Base-by-base conservation (phyloP, 2,113 vertebrate genomes). In the Piaya cayana region DNA sequence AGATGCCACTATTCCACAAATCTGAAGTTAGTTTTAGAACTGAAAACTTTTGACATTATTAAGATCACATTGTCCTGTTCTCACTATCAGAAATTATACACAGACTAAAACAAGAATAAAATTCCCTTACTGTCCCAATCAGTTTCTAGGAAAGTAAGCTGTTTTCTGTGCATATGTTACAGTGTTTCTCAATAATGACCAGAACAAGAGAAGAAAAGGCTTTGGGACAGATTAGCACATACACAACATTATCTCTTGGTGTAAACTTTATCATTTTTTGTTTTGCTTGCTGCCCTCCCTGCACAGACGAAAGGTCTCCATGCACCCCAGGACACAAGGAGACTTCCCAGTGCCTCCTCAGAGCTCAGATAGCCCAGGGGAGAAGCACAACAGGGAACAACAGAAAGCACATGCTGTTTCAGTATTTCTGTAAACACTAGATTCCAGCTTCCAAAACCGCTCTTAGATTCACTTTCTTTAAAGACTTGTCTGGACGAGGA, bases 401-500 rank as follows among this genome's bases (percentile, higher is more conserved):
- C 30, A 93, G 82, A 93, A 87, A 91, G 26, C 78, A 81, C 68
- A 60, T 0, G 14, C 37, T 45, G 15, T 63, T 87, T 93, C 63
- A 86, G 74, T 79, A 88, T 69, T 95, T 87, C 60, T 88, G 43
- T 72, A 86, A 83, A 86, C 78, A 77, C 23, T 20, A 19, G 27
- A 63, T 86, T 93, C 29, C 80, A 72, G 52, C n/a, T 91, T 88
- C 60, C 49, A 18, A 87, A 97, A 94, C 79, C 56, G 0, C 85
- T 69, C 5, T 36, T 69, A 68, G 69, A 80, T 76, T 94, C 68
- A 53, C 59, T 90, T 96, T 92, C 86, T 90, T 95, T 86, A 92
- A 93, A 93, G 82, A 13, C 92, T 91, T 96, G 87, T 82, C 93
- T 94, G 86, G 62, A 93, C 13, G 15, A 94, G 86, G 82, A 96